These are phyloP conservation scores for Folsomia manolachei DNA, from an alignment of 2,888 invertebrate genomes.

Conservation along the genomic window DNA sequence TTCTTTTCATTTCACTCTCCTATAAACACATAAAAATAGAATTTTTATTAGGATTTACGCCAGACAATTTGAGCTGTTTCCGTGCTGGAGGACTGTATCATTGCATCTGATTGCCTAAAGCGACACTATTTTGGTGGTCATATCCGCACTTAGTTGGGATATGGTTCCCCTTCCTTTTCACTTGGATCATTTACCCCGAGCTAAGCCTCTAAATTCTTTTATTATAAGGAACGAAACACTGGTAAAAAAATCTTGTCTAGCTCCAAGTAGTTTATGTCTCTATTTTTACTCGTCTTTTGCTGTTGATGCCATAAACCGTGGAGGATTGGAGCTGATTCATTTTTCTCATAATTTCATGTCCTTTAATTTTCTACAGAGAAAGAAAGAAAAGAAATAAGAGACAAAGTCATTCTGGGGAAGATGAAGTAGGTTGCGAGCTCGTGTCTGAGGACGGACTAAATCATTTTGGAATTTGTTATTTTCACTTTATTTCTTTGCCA, in stretches of 20 bases:
- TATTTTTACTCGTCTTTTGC: constrained; percentile 5
- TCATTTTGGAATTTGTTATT: background rate
- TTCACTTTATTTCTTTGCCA: too few species aligned
- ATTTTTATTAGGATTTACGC: constrained; percentile 44
- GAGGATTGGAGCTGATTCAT: constrained; percentile 11
- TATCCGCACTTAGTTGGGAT: background rate
- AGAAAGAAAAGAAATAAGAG: too few species aligned
- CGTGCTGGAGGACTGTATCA: constrained; percentile 2
- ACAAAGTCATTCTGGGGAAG: background rate
- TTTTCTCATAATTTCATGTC: constrained; percentile 16
- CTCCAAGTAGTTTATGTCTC: background rate
- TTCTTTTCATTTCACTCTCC: constrained; percentile 39
- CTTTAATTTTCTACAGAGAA: constrained; percentile 21
- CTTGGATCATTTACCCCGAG: constrained; percentile 6
- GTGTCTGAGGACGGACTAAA: background rate
- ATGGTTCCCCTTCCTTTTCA: background rate
- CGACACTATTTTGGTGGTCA: background rate
- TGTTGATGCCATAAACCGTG: constrained; percentile 1
- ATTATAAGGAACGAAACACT: background rate
- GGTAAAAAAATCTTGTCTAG: background rate
- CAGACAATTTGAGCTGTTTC: constrained; percentile 18
- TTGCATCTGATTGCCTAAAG: background rate
- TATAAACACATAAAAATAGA: constrained; percentile 45
- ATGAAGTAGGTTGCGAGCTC: background rate
- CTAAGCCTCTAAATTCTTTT: constrained; percentile 6